Percentiles rank a stretch among this genome's conserved stretches.
Conservation (phyloP, 2,888 invertebrate genomes). For the Cataglyphis albicans region DNA sequence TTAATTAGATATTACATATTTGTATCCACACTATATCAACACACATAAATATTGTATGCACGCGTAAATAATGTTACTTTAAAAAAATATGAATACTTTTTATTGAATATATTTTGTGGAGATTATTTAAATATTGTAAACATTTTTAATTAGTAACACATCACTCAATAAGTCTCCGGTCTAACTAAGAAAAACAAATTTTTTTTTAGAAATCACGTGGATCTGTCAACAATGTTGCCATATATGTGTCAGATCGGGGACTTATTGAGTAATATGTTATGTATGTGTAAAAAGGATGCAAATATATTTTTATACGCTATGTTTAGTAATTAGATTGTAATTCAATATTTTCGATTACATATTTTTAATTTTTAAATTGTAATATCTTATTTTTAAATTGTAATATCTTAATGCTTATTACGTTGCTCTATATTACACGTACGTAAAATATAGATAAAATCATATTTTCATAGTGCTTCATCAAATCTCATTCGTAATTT, state of each 20-base stretch:
- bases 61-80: background rate
- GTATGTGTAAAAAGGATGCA: background rate
- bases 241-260: too few relatives aligned
- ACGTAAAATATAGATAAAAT: background rate
- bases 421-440: background rate
- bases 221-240: too few relatives aligned
- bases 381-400: background rate
- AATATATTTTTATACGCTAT: background rate
- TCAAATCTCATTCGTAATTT: slow-evolving; percentile 29
- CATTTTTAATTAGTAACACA: background rate
- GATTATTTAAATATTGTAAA: slow-evolving; percentile 2
- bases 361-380: slow-evolving; percentile 1
- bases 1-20: background rate
- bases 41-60: background rate
- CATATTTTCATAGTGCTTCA: background rate
- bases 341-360: background rate
- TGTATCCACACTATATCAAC: background rate
- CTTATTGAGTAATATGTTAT: too few relatives aligned
- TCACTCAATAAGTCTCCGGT: too few relatives aligned
- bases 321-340: background rate
- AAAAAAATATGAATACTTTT: background rate
- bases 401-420: too few relatives aligned
- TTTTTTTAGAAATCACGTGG: too few relatives aligned
- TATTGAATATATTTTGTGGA: background rate
- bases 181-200: too few relatives aligned